Evolutionary conservation across 2,888 invertebrate species (phyloP), one percentile per base, ranked within the genome.

Genomic region (Scaptomyza cyrtandrae): DNA sequence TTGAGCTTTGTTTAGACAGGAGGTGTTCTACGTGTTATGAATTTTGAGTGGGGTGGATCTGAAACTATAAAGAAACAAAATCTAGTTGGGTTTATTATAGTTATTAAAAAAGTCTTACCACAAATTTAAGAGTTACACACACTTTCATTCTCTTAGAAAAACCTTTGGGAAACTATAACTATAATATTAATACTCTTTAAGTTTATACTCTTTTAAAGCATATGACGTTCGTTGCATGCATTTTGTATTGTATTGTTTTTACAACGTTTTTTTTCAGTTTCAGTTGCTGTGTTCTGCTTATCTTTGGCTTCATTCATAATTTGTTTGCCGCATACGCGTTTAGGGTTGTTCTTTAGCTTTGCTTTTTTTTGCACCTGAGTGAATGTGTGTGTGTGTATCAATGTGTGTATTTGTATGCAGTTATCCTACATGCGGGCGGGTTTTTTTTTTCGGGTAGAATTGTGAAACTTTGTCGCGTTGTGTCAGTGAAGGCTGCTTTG

Each of bases 291-390:
- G 31, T 64, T 65, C 43, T 57, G 71, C 80, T 68, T 80, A 80
- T 85, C 85, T 78, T 75, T 76, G 76, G 80, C 86, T 82, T 86
- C 87, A 86, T 85, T 85, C 87, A 85, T 85, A 87, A 85, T 76
- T 14, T 39, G 10, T 9, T 14, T 80, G 76, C 57, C 69, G 71
- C 86, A 78, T 67, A 68, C 63, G 71, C 63, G 70, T 69, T 41
- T 65, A 27, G 75, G 80, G 74, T 71, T 77, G 72, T 55, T 75
- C 44, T 58, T 64, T 57, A 54, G 50, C 69, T 57, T 54, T 69
- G 39, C 67, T 62, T 68, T 65, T 53, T 69, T 63, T 55, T 53
- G 13, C 54, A 39, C 60, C 58, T 46, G 44, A 55, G 39, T 59
- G 29, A 24, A 13, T 29, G 33, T 57, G 57, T 48, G 41, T 46